phyloP scores from a whole-genome alignment of 2,113 vertebrate species.

The Tor tambroides region DNA sequence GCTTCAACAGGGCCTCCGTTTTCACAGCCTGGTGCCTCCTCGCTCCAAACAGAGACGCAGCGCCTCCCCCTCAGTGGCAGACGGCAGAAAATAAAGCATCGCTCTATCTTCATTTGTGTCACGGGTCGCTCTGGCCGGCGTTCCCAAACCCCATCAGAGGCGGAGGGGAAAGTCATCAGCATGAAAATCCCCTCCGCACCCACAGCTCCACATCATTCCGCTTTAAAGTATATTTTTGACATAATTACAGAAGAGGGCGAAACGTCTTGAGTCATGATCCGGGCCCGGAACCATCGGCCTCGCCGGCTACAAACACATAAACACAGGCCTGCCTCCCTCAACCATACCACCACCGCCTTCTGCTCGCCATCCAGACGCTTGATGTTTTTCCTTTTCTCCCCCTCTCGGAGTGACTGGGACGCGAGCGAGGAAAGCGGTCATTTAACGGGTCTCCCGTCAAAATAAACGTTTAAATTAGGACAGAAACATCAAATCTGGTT shows the following conservation, averaged over 20 bases:
- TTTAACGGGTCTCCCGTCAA: constrained; percentile 34
- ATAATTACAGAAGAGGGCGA: constrained; percentile 76
- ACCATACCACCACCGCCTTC: constrained; percentile 53
- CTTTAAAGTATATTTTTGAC: constrained; percentile 75
- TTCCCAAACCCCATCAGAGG: constrained; percentile 50
- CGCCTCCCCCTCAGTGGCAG: constrained; percentile 49
- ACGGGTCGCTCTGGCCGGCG: constrained; percentile 16
- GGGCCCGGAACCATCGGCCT: constrained; percentile 50
- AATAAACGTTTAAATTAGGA: constrained; percentile 26
- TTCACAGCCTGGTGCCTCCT: constrained; percentile 66
- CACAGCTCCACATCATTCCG: constrained; percentile 72
- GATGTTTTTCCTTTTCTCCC: constrained; percentile 39
- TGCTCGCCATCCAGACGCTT: constrained; percentile 13
- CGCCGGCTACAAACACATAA: constrained; percentile 64
- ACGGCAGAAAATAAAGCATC: constrained; percentile 19
- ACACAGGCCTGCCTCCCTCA: constrained; percentile 55
- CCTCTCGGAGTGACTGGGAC: constrained; percentile 21
- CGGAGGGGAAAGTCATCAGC: constrained; percentile 42
- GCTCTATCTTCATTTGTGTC: constrained; percentile 26
- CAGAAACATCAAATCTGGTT: not conserved
- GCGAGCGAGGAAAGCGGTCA: constrained; percentile 22
- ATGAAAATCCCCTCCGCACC: constrained; percentile 57
- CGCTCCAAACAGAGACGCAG: constrained; percentile 49
- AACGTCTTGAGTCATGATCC: constrained; percentile 57
- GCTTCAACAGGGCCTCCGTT: constrained; percentile 52